Evolutionary conservation across 2,797 vertebrate genomes (phyloP).

Genomic region (Mustela erminea): DNA sequence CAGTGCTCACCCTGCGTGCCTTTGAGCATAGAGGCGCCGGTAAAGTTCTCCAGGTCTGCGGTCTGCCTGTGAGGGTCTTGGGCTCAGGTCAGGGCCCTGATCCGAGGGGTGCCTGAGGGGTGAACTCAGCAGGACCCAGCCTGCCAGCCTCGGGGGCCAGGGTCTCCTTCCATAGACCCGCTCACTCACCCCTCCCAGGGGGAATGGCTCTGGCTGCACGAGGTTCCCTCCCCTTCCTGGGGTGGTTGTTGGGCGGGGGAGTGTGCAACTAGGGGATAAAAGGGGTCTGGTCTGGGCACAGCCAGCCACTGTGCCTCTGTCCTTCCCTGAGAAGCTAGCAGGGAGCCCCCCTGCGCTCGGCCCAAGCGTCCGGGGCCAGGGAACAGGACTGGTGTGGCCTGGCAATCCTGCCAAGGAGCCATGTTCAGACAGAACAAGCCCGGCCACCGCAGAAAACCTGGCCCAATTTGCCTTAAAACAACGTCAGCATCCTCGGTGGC

Average conservation of each 20-base stretch:
- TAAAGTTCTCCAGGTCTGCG: rapidly evolving
- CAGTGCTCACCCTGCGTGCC: rapidly evolving
- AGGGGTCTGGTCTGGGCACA: background rate
- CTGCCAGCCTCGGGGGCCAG: background rate
- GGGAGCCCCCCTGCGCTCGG: rapidly evolving
- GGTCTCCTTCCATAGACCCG: background rate
- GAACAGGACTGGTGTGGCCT: background rate
- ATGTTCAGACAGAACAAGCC: background rate
- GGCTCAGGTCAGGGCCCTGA: background rate
- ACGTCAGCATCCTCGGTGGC: background rate
- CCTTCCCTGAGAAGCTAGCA: background rate
- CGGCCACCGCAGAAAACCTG: background rate
- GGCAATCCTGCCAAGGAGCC: background rate
- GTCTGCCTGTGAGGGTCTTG: background rate
- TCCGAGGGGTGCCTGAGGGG: background rate
- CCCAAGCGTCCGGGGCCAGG: background rate
- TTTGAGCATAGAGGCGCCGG: rapidly evolving
- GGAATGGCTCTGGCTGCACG: background rate
- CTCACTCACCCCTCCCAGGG: background rate
- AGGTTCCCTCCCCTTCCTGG: rapidly evolving
- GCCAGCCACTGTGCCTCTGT: background rate
- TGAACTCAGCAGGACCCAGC: background rate
- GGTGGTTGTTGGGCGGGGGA: background rate
- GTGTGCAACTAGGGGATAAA: background rate
- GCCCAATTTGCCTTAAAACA: background rate